Evolutionary conservation across 2,888 invertebrate species (phyloP).

Genomic region (Eremobia ochroleuca): DNA sequence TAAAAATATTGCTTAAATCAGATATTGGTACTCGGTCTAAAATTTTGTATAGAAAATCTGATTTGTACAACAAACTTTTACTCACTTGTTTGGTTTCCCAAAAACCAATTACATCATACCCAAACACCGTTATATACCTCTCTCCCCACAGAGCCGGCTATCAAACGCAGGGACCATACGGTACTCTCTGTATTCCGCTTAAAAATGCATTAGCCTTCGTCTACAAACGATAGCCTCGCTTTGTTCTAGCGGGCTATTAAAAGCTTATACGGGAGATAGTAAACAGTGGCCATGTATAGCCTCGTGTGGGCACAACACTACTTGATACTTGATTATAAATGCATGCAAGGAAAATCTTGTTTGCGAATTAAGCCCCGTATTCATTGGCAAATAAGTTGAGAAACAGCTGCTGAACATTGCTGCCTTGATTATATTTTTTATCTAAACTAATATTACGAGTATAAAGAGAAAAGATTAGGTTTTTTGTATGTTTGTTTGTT

Average conservation of each 20-base stretch:
- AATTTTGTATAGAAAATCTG: too few species aligned
- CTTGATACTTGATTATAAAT: conserved; percentile 24
- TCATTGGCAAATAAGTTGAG: background rate
- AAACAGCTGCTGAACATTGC: background rate
- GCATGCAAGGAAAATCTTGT: background rate
- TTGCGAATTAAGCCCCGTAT: background rate
- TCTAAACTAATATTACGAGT: too few species aligned
- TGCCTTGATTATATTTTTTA: too few species aligned
- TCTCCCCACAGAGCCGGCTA: background rate
- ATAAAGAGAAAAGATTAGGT: too few species aligned
- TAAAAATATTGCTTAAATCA: too few species aligned
- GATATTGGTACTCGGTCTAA: too few species aligned
- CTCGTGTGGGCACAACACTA: background rate
- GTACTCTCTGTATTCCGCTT: conserved; percentile 19
- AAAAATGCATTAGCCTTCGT: conserved; percentile 46
- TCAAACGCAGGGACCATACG: conserved; percentile 10
- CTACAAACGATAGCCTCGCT: conserved; percentile 35
- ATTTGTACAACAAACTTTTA: background rate
- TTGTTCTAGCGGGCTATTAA: conserved; percentile 42
- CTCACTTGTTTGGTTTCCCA: background rate
- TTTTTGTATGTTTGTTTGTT: too few species aligned
- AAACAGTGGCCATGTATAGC: background rate
- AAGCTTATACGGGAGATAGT: conserved; percentile 31
- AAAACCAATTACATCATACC: background rate
- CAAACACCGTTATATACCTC: background rate